These are phyloP conservation scores for Hydrolagus colliei DNA, from an alignment of 2,797 vertebrate genomes.

Conservation along the genomic window DNA sequence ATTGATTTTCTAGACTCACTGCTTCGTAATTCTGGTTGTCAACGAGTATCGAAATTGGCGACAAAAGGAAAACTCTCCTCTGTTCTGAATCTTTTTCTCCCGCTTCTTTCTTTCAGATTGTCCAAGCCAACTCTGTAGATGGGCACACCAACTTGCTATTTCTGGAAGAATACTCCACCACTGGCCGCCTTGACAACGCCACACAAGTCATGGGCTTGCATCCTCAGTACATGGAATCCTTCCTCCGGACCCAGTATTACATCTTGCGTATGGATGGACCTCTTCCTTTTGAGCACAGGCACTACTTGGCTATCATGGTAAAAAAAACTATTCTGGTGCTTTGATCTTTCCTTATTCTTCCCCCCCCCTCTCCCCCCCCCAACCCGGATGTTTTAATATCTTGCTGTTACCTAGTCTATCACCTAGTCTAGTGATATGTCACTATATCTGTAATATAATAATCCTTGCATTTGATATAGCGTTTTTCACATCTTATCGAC, in stretches of 20 bases:
- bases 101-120: constrained; percentile 50
- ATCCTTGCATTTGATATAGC: too few relatives aligned
- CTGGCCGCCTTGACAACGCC: constrained; percentile 67
- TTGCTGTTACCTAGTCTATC: too few relatives aligned
- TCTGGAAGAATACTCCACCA: constrained; percentile 68
- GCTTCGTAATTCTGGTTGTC: too few relatives aligned
- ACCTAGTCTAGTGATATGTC: too few relatives aligned
- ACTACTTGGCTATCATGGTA: constrained; percentile 76
- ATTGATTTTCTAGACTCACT: too few relatives aligned
- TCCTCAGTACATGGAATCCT: constrained; percentile 70
- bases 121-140: constrained; percentile 60
- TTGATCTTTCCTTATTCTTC: too few relatives aligned
- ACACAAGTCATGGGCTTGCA: constrained; percentile 72
- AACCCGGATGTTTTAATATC: too few relatives aligned
- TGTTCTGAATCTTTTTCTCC: constrained; percentile 24
- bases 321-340: not conserved
- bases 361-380: too few relatives aligned
- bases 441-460: too few relatives aligned
- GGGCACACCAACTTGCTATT: constrained; percentile 60
- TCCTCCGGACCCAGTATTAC: constrained; percentile 71
- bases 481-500: too few relatives aligned
- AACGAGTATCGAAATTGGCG: too few relatives aligned
- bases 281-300: constrained; percentile 66
- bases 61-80: too few relatives aligned
- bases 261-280: constrained; percentile 74